phyloP scores from a whole-genome alignment of 2,113 vertebrate species.

The Sprattus sprattus region DNA sequence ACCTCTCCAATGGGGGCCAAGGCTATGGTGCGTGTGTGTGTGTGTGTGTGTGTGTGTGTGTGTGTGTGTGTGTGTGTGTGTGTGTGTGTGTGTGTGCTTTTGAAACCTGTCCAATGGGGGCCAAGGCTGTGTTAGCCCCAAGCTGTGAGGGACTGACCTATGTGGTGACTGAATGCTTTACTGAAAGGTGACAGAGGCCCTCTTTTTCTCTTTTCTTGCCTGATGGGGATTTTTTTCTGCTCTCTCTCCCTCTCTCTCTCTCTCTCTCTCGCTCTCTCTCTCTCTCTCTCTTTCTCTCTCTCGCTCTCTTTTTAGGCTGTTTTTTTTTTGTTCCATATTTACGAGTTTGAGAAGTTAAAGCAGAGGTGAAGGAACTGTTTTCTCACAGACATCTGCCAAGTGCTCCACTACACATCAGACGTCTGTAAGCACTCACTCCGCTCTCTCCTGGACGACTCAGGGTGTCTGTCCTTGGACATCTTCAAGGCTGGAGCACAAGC shows the following conservation, averaged over 20 bases:
- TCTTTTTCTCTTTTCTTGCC: background rate
- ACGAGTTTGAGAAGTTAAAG: background rate
- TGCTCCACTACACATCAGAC: background rate
- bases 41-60: too few species aligned
- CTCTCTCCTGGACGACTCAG: slow-evolving; percentile 1
- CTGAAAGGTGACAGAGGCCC: background rate
- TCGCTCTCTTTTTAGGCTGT: background rate
- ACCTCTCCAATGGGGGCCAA: slow-evolving; percentile 13
- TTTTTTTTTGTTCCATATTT: slow-evolving; percentile 11
- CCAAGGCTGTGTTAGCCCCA: background rate
- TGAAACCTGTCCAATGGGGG: slow-evolving; percentile 21
- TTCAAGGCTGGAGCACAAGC: background rate
- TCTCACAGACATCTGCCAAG: slow-evolving; percentile 11
- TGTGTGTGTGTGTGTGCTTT: too few species aligned
- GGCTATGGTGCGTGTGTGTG: too few species aligned
- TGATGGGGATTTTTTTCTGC: background rate
- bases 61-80: too few species aligned
- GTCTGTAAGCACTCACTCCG: background rate
- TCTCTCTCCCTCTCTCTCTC: too few species aligned
- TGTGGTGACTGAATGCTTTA: background rate
- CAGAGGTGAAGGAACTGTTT: background rate
- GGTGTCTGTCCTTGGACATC: slow-evolving; percentile 7
- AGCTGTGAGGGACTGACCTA: slow-evolving; percentile 6
- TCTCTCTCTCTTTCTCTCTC: too few species aligned
- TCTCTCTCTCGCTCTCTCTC: too few species aligned